Conservation (phyloP, 2,113 vertebrate genomes). For the Gymnogyps californianus region DNA sequence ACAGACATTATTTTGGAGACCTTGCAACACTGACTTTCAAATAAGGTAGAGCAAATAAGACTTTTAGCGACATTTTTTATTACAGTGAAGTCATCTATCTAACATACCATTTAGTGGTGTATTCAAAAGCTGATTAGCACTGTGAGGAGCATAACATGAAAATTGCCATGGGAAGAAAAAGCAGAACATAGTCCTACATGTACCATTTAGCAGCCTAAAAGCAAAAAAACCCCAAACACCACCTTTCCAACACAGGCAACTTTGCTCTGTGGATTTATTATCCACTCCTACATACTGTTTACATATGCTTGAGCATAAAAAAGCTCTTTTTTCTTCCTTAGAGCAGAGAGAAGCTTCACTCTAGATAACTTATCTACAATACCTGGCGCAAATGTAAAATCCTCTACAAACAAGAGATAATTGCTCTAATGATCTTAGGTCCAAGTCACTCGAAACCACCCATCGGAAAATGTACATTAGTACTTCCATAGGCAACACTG, state of each 20-base stretch:
- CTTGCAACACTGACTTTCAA: background rate
- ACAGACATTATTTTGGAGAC: background rate
- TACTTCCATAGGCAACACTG: slow-evolving; percentile 91
- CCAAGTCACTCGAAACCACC: slow-evolving; percentile 96
- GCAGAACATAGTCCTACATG: background rate
- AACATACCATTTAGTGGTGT: background rate
- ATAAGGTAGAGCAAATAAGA: background rate
- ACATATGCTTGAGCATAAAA: background rate
- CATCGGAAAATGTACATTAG: slow-evolving; percentile 98
- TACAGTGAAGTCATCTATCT: background rate
- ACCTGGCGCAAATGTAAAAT: slow-evolving; percentile 98
- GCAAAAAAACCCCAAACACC: background rate
- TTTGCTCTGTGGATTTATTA: background rate
- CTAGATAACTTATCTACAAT: background rate
- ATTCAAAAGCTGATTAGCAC: background rate
- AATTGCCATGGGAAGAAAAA: background rate
- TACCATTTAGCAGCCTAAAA: background rate
- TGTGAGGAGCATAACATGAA: background rate
- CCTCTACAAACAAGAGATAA: slow-evolving; percentile 93
- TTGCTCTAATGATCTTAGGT: slow-evolving; percentile 92
- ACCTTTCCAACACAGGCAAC: background rate
- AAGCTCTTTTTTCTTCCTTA: background rate
- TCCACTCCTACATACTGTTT: background rate
- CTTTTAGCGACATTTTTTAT: background rate
- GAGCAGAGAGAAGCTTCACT: background rate